phyloP scores from a whole-genome alignment of 2,888 invertebrate genomes.

The Spicauda simplicius region DNA sequence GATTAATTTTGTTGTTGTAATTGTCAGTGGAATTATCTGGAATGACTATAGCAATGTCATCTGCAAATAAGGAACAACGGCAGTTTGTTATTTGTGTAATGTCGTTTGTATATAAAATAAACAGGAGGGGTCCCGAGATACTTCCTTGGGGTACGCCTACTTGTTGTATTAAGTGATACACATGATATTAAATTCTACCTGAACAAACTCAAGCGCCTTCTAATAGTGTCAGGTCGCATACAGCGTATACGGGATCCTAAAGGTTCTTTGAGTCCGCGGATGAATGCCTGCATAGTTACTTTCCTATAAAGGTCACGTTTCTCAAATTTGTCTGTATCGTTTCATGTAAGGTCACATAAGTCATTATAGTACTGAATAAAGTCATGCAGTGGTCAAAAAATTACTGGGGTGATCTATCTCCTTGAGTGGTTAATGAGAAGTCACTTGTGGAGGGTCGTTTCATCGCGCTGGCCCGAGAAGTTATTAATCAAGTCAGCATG shows the following conservation, averaged over 20 bases:
- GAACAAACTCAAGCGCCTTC: conserved; percentile 14
- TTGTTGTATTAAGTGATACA: too few species aligned
- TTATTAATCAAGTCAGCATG: conserved; percentile 15
- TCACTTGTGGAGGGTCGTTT: not conserved
- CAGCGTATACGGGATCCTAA: conserved; percentile 32
- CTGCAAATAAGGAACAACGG: conserved; percentile 5
- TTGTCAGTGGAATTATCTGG: not conserved
- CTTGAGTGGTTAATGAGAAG: not conserved
- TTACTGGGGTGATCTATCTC: not conserved
- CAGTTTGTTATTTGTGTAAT: conserved; percentile 2
- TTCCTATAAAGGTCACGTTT: not conserved
- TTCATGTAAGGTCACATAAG: not conserved
- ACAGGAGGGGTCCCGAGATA: conserved; percentile 11
- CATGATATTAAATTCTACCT: not conserved
- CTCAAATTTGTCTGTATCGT: not conserved
- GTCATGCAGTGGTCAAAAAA: not conserved
- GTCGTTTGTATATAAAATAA: conserved; percentile 12
- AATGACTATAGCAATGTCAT: conserved; percentile 5
- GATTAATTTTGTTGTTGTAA: conserved; percentile 4
- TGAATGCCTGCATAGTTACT: conserved; percentile 32
- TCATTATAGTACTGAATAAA: not conserved
- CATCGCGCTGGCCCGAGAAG: not conserved
- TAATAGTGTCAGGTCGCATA: not conserved
- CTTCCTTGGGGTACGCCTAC: conserved; percentile 18
- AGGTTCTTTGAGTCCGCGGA: conserved; percentile 37